Evolutionary conservation across 2,797 vertebrate species (phyloP).

Genomic region (Gastrophryne carolinensis): DNA sequence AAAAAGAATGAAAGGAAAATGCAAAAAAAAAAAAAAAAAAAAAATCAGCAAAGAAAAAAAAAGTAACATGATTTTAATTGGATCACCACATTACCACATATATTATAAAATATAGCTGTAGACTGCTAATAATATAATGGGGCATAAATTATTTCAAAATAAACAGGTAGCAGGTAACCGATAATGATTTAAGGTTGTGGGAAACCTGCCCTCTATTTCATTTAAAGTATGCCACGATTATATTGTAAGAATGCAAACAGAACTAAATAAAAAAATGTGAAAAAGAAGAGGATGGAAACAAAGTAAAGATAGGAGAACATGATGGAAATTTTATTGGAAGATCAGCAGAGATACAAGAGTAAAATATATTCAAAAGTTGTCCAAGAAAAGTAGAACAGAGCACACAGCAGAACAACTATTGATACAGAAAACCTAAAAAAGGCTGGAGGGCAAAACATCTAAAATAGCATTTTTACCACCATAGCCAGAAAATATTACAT

Average conservation of each 20-base stretch:
- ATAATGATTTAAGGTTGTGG: too few species aligned
- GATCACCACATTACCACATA: too few species aligned
- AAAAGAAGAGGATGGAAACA: conserved; percentile 44
- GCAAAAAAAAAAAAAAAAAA: neutral
- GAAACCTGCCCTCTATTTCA: too few species aligned
- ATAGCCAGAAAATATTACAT: too few species aligned
- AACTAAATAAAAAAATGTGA: neutral
- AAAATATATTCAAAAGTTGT: conserved; percentile 31
- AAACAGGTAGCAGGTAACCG: too few species aligned
- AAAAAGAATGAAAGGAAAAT: conserved; percentile 1
- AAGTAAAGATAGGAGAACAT: conserved; percentile 62
- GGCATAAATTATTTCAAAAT: neutral
- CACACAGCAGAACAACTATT: neutral
- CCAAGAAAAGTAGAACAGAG: neutral
- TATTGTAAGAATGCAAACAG: neutral
- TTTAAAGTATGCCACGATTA: neutral
- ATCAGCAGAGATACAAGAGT: conserved; percentile 62
- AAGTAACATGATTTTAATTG: too few species aligned
- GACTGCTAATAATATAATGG: neutral
- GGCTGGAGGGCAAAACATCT: neutral
- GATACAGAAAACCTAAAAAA: neutral
- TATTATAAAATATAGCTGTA: neutral
- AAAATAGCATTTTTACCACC: neutral
- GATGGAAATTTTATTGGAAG: conserved; percentile 73
- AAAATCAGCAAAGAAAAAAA: neutral